These are phyloP conservation scores for Bombus sylvicola DNA, from an alignment of 1,140 invertebrate genomes.

Conservation along the genomic window DNA sequence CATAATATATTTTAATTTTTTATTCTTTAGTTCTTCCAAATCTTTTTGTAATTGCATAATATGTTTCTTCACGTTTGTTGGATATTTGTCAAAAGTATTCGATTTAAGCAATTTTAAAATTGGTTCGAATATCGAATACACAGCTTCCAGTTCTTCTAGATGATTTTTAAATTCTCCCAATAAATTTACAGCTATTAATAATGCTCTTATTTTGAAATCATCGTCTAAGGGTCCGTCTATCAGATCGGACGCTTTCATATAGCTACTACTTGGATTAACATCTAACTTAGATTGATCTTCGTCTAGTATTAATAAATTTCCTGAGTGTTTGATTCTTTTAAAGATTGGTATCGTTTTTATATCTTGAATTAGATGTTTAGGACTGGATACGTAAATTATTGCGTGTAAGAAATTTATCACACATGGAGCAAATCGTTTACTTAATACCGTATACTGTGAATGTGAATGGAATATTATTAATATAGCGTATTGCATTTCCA, in stretches of 20 bases:
- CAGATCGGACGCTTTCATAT: constrained; percentile 83
- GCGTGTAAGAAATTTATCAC: constrained; percentile 90
- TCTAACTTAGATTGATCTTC: constrained; percentile 78
- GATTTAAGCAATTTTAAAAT: constrained; percentile 81
- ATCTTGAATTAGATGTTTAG: constrained; percentile 82
- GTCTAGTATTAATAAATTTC: constrained; percentile 84
- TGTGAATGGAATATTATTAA: constrained; percentile 74
- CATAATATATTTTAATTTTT: constrained; percentile 84
- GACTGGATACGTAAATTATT: constrained; percentile 86
- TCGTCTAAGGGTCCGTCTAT: constrained; percentile 82
- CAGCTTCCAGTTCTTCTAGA: constrained; percentile 83
- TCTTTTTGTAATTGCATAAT: constrained; percentile 80
- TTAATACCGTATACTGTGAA: constrained; percentile 89
- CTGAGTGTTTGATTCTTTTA: constrained; percentile 82
- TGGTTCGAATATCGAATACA: constrained; percentile 81
- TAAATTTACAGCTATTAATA: constrained; percentile 83
- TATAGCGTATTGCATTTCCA: not conserved
- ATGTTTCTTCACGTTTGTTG: constrained; percentile 82
- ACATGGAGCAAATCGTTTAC: constrained; percentile 91
- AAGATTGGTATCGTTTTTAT: constrained; percentile 87
- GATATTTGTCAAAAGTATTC: constrained; percentile 86
- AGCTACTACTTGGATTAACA: constrained; percentile 73
- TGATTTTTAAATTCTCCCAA: constrained; percentile 84
- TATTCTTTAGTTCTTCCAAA: constrained; percentile 83
- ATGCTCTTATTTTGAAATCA: constrained; percentile 85